Base-by-base conservation (phyloP, 2,113 vertebrate genomes). In the Entomyzon cyanotis region DNA sequence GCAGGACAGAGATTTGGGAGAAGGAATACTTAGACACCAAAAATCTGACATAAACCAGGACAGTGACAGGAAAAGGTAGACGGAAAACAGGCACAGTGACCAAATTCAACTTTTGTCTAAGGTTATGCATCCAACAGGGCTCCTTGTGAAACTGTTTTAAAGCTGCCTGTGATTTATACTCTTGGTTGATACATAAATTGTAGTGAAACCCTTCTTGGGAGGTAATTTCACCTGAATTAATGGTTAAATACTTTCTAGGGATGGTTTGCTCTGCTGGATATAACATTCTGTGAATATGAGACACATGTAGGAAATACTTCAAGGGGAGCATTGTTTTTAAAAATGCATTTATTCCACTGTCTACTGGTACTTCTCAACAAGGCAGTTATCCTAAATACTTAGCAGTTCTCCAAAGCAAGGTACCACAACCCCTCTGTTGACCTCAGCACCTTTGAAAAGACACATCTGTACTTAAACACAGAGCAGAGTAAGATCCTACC, bases 21-120 rank as follows among this genome's bases (percentile, higher is more conserved):
- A 41, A 76, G 44, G 78, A 93, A 84, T 41, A 47, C 37, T 71
- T 9, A 53, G 30, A 62, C 84, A 85, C 58, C 70, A 80, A 88
- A 96, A 93, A n/a, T n/a, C 56, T 52, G 47, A 93, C 55, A 90
- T 27, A 68, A 90, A 83, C 55, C 88, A 94, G 90, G 96, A 25
- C 76, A 87, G 50, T 60, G 62, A 42, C 19, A 67, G 42, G 81
- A 68, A 63, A 90, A 93, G 10, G 71, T 35, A 68, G 76, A 85
- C 2, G 55, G 27, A 85, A 93, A 95, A 78, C 76, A 93, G 79
- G 35, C 77, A 31, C 50, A 46, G 41, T 41, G 56, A 86, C 41
- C 5, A 4, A 70, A 68, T 68, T 81, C 21, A 83, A 25, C 60
- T 80, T 88, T 52, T 80, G 47, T 78, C 44, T 50, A 30, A 75